Evolutionary conservation across 2,888 invertebrate species (phyloP).

Genomic region (Leistus spinibarbis): DNA sequence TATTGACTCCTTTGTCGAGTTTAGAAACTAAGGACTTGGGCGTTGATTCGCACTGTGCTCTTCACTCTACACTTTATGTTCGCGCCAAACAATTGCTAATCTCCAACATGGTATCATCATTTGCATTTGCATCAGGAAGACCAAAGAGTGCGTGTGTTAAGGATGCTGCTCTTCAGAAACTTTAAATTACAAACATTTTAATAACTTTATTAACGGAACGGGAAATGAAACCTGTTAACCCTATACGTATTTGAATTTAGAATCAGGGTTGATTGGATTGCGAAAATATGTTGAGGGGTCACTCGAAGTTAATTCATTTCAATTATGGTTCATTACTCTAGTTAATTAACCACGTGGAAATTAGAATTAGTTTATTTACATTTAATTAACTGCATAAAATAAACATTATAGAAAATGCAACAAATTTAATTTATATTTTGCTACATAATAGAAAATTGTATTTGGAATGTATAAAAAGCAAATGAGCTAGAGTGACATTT

Average conservation of each 20-base stretch:
- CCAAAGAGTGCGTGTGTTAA: not conserved
- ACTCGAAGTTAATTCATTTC: not conserved
- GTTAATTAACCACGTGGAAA: too few relatives aligned
- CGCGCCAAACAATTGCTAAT: not conserved
- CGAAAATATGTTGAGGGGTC: not conserved
- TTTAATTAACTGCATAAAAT: too few relatives aligned
- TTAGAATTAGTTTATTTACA: too few relatives aligned
- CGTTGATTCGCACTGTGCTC: not conserved
- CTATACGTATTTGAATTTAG: not conserved
- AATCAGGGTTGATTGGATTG: not conserved
- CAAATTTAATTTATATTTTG: too few relatives aligned
- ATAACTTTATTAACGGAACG: conserved; percentile 11
- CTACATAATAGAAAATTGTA: too few relatives aligned
- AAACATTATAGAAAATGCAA: too few relatives aligned
- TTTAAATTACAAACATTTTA: conserved; percentile 18
- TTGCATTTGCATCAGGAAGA: not conserved
- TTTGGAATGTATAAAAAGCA: too few relatives aligned
- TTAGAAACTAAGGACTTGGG: not conserved
- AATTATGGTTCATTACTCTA: too few relatives aligned
- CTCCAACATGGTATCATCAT: not conserved
- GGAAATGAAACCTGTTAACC: not conserved
- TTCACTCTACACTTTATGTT: not conserved
- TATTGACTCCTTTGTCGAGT: conserved; percentile 4
- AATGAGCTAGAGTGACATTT: too few relatives aligned
- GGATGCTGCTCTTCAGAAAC: not conserved